A percentile compares a stretch with the other conserved stretches of the same genome.
Evolutionary conservation across 2,888 invertebrate genomes (phyloP).

Genomic region (Heliconius erato): DNA sequence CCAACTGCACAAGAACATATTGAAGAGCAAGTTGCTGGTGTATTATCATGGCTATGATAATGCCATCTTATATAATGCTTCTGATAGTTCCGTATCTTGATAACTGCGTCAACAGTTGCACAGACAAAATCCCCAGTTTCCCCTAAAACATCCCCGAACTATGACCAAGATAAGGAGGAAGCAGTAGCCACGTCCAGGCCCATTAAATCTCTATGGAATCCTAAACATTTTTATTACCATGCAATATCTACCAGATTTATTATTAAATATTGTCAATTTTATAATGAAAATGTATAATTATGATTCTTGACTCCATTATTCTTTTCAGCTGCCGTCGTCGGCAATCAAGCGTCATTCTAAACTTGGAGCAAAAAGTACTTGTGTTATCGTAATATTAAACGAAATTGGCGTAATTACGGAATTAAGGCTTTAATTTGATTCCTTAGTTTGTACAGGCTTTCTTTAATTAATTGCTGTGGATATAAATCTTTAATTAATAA

Average conservation of each 20-base stretch:
- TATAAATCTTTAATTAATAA: constrained; percentile 23
- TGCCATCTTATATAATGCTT: no score
- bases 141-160: no score
- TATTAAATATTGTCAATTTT: neutral
- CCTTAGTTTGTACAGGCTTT: constrained; percentile 43
- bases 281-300: constrained; percentile 27
- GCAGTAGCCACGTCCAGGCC: no score
- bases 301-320: constrained; percentile 34
- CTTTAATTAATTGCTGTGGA: constrained; percentile 25
- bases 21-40: no score
- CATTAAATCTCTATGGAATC: neutral
- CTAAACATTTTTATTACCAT: neutral
- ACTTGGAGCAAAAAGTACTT: constrained; percentile 42
- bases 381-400: constrained; percentile 45
- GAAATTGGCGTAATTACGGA: constrained; percentile 49
- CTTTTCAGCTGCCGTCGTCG: constrained; percentile 24
- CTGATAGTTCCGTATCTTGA: no score
- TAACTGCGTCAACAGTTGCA: no score
- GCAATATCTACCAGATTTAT: neutral
- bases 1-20: no score
- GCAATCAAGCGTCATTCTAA: constrained; percentile 30
- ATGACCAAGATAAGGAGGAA: no score
- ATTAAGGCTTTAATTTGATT: constrained; percentile 43
- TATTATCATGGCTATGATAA: no score
- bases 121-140: no score